These are phyloP conservation scores for Vesta saturnalis DNA, from an alignment of 2,888 invertebrate genomes.

Conservation along the genomic window DNA sequence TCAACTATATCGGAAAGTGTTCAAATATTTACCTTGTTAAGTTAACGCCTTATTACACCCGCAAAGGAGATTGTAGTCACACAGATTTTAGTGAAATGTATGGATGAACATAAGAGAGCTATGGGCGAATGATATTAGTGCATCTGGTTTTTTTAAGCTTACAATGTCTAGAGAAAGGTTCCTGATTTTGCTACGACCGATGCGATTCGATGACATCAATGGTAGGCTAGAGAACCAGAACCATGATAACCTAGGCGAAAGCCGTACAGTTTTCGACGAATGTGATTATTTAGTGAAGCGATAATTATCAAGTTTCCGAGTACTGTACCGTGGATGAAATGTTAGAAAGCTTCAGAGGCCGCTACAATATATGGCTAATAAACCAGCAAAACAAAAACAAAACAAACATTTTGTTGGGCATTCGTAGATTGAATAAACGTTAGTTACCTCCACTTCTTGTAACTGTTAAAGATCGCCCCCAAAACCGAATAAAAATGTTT, in stretches of 20 bases:
- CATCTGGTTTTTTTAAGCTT: slow-evolving; percentile 14
- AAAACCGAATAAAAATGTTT: not conserved
- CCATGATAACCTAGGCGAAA: slow-evolving; percentile 8
- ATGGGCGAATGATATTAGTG: slow-evolving; percentile 7
- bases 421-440: slow-evolving; percentile 3
- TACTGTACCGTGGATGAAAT: not conserved
- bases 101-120: slow-evolving; percentile 16
- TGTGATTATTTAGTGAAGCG: slow-evolving; percentile 4
- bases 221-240: slow-evolving; percentile 7
- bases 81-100: slow-evolving; percentile 25
- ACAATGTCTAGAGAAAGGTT: slow-evolving; percentile 24
- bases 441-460: slow-evolving; percentile 5
- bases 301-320: slow-evolving; percentile 10
- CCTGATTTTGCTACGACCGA: slow-evolving; percentile 12
- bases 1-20: slow-evolving; percentile 23
- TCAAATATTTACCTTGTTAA: slow-evolving; percentile 26
- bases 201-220: slow-evolving; percentile 16
- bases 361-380: not conserved
- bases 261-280: slow-evolving; percentile 1
- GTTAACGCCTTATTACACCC: slow-evolving; percentile 18
- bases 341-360: not conserved
- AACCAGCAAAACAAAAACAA: not conserved
- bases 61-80: slow-evolving; percentile 20
- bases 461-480: not conserved
- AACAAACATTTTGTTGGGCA: not conserved